These are phyloP conservation scores for Ptychobarbus kaznakovi DNA, from an alignment of 2,797 vertebrate species.

Conservation along the genomic window DNA sequence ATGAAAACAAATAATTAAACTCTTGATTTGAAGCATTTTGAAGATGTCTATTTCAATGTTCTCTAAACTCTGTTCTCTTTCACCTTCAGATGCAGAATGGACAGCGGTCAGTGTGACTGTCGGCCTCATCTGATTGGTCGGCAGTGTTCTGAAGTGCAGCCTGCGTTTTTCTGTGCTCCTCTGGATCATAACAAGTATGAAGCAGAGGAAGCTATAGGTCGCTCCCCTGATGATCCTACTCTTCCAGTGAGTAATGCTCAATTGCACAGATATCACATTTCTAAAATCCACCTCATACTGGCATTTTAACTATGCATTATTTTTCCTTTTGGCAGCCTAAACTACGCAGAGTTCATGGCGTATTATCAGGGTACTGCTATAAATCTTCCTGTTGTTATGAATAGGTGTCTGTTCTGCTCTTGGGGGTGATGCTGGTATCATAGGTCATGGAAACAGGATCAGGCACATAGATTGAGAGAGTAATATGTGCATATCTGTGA, in stretches of 20 bases:
- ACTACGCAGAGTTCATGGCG: conserved; percentile 1
- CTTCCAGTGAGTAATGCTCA: conserved; percentile 79
- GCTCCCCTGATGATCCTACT: conserved; percentile 71
- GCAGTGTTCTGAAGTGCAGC: conserved; percentile 84
- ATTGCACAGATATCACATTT: not conserved
- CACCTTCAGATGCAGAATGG: conserved; percentile 80
- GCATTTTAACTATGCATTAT: conserved; percentile 15
- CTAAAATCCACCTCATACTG: conserved; percentile 5
- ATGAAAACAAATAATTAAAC: not conserved
- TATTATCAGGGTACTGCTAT: conserved; percentile 31
- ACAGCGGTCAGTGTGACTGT: conserved; percentile 85
- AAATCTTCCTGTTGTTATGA: conserved; percentile 39
- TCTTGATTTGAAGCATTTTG: not conserved
- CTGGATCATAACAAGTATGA: conserved; percentile 87
- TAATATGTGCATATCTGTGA: not conserved
- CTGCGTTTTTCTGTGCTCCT: conserved; percentile 87
- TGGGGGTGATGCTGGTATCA: conserved; percentile 33
- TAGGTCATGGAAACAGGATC: conserved; percentile 1
- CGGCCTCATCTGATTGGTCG: conserved; percentile 81
- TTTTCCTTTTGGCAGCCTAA: conserved; percentile 16
- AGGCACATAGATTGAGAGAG: not conserved
- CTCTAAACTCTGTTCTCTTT: not conserved
- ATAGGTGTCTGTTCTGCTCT: conserved; percentile 15
- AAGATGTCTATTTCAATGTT: not conserved
- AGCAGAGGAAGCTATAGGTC: conserved; percentile 77